Conservation (phyloP, 2,797 vertebrate species). For the Lepus townsendii region DNA sequence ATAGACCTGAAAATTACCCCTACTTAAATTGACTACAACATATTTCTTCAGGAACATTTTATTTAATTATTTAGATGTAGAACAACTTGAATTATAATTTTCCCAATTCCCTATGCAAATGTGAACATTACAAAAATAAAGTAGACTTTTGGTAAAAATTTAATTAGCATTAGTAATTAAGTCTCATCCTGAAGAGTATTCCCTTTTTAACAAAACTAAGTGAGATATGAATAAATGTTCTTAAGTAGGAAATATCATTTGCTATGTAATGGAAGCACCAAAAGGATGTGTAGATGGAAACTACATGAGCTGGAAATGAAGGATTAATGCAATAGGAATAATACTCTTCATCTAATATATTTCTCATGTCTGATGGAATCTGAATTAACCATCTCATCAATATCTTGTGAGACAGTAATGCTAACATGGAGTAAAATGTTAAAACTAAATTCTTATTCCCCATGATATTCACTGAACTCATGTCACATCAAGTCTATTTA, state of each 20-base stretch:
- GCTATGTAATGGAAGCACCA: constrained; percentile 82
- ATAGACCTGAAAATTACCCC: constrained; percentile 35
- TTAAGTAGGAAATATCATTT: constrained; percentile 85
- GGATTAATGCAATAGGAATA: constrained; percentile 62
- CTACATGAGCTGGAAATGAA: constrained; percentile 85
- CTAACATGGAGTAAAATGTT: constrained; percentile 40
- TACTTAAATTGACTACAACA: background rate
- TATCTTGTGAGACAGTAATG: constrained; percentile 70
- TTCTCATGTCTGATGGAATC: constrained; percentile 68
- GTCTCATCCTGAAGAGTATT: constrained; percentile 74
- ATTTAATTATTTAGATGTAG: background rate
- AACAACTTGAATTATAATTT: constrained; percentile 49
- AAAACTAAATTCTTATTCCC: background rate
- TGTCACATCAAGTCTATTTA: background rate
- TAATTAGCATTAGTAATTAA: constrained; percentile 81
- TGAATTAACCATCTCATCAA: constrained; percentile 35
- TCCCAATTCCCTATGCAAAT: constrained; percentile 57
- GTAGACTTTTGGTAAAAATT: constrained; percentile 68
- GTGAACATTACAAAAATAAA: constrained; percentile 75
- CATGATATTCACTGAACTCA: background rate
- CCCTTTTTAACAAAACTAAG: constrained; percentile 79
- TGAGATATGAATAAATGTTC: constrained; percentile 83
- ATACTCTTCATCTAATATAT: constrained; percentile 62
- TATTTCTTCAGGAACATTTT: constrained; percentile 40
- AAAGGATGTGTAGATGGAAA: constrained; percentile 81